Base-by-base conservation (phyloP, 1,140 invertebrate genomes). In the Venustaconcha ellipsiformis region DNA sequence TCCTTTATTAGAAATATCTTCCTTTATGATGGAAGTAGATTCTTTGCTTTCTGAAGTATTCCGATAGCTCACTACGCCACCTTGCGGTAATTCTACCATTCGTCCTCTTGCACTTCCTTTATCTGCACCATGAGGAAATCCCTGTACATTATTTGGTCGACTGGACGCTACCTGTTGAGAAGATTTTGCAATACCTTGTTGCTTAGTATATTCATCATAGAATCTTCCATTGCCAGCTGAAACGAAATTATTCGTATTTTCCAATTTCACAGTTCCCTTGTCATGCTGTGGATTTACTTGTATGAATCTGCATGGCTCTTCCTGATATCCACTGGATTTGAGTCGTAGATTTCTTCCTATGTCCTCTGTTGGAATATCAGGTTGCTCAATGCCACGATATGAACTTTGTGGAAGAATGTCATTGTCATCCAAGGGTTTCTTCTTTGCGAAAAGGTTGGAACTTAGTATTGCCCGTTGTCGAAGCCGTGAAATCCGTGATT, bases 381-480 rank as follows among this genome's bases (percentile, higher is more conserved):
- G 37, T 59, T 73, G 23, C 65, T 57, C 20, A 57, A 57, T 20
- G 14, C 20, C 56, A 57, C 57, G n/a, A 55, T n/a, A 20, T 18
- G n/a, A 57, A 57, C n/a, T 14, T 58, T 70, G 30, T 37, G 68
- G n/a, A 70, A 30, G n/a, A 70, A 55, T 15, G n/a, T 66, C 14
- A 15, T 20, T 73, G 57, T 26, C 63, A 72, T 74, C 74, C 69
- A 18, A 15, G 57, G 63, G 17, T 14, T 14, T 68, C 37, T 66
- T 37, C 62, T 78, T 78, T n/a, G 73, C 66, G 5, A 70, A 74
- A 56, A 78, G 55, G 57, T 76, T 75, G 26, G 79, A 80, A 55
- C 84, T 81, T 67, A 85, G 82, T 59, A 87, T 74, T 20, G 86
- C 86, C 63, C 86, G 68, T 66, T 87, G 86, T 23, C 86, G 71